Evolutionary conservation across 2,113 vertebrate species (phyloP).

Genomic region (Trinectes maculatus): DNA sequence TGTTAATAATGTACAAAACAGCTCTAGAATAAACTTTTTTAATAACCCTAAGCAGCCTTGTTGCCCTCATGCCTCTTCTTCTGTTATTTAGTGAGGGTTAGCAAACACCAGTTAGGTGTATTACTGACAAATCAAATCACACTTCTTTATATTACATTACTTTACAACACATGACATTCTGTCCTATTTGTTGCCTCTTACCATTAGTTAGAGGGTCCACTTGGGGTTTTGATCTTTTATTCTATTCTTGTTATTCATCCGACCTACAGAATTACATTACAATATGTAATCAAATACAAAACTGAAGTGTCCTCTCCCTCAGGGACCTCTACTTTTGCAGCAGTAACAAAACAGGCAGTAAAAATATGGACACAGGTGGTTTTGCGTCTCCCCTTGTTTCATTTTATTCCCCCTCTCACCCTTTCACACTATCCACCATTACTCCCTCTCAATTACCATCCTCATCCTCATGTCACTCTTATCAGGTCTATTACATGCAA

Average conservation of each 20-base stretch:
- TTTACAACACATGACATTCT: too few species aligned
- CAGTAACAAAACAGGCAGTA: not conserved
- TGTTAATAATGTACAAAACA: too few species aligned
- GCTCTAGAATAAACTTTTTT: too few species aligned
- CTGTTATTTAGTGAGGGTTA: too few species aligned
- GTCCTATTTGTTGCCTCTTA: too few species aligned
- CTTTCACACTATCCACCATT: slow-evolving; percentile 15
- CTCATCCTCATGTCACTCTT: slow-evolving; percentile 46
- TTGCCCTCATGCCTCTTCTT: too few species aligned
- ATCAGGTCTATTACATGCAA: slow-evolving; percentile 51
- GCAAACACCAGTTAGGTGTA: too few species aligned
- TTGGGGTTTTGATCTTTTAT: slow-evolving; percentile 18
- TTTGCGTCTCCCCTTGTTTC: slow-evolving; percentile 5
- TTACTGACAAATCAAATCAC: too few species aligned
- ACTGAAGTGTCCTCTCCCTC: slow-evolving; percentile 1
- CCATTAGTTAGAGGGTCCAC: too few species aligned
- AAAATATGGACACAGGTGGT: not conserved
- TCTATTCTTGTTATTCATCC: not conserved
- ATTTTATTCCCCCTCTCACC: not conserved
- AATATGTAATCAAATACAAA: slow-evolving; percentile 26
- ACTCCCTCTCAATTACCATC: slow-evolving; percentile 31
- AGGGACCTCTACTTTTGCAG: not conserved
- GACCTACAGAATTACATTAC: slow-evolving; percentile 15
- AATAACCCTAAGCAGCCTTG: too few species aligned
- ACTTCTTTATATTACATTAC: too few species aligned